Conservation (phyloP, 1,140 invertebrate species). For the Trachymyrmex cornetzi region DNA sequence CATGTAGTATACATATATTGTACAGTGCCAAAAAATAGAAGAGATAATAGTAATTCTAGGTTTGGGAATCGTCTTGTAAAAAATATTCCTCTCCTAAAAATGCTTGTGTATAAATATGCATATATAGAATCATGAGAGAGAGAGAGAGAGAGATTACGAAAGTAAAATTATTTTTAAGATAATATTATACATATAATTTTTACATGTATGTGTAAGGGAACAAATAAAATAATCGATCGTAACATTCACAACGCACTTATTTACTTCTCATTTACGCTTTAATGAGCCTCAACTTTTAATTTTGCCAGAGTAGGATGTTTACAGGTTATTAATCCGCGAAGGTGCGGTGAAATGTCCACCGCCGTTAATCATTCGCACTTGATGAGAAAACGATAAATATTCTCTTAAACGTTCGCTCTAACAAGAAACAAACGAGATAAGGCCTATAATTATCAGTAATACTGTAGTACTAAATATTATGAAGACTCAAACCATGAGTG, state of each 20-base stretch:
- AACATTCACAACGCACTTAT: background rate
- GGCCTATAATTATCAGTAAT: background rate
- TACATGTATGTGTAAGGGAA: background rate
- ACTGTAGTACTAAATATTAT: no score
- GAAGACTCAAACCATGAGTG: no score
- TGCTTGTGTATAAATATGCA: background rate
- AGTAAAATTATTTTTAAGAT: conserved; percentile 12
- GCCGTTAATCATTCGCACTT: background rate
- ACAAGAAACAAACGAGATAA: background rate
- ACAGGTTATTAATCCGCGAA: background rate
- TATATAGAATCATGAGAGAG: background rate
- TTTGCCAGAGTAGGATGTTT: background rate
- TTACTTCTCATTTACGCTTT: background rate
- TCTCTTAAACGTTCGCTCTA: background rate
- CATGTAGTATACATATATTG: background rate
- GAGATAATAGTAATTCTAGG: background rate
- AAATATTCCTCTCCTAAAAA: background rate
- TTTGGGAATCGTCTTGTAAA: background rate
- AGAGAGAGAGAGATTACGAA: no score
- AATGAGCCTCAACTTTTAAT: background rate
- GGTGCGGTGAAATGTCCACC: background rate
- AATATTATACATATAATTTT: conserved; percentile 15
- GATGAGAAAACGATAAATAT: background rate
- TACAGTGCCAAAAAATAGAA: background rate
- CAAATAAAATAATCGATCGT: background rate